Conservation (phyloP, 2,888 invertebrate species). For the Ryuthela nishihirai region DNA sequence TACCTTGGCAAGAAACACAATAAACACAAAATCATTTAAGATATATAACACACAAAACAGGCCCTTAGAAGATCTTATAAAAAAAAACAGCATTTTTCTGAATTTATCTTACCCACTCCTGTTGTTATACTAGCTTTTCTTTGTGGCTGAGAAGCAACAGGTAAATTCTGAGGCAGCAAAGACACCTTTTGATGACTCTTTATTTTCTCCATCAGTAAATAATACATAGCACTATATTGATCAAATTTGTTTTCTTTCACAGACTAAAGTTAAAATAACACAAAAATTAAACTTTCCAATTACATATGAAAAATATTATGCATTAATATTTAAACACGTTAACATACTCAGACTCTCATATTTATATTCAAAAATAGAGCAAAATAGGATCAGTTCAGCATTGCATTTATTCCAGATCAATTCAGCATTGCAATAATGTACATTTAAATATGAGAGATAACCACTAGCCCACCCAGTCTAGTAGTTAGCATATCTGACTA, state of each 20-base stretch:
- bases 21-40: no score
- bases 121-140: conserved; percentile 55
- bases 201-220: conserved; percentile 70
- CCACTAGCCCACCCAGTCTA: no score
- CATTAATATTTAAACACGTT: not conserved
- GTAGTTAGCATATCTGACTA: no score
- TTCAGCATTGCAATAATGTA: no score
- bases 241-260: conserved; percentile 81
- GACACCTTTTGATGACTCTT: conserved; percentile 48
- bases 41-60: no score
- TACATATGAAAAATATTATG: not conserved
- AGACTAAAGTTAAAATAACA: conserved; percentile 57
- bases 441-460: no score
- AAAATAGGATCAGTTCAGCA: no score
- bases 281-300: not conserved
- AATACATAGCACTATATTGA: conserved; percentile 91
- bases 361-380: no score
- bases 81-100: no score
- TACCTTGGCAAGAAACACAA: no score
- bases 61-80: no score
- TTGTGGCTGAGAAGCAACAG: conserved; percentile 50
- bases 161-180: conserved; percentile 44
- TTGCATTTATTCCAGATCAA: no score
- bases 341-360: not conserved
- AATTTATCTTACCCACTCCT: conserved; percentile 49